Evolutionary conservation across 1,140 invertebrate genomes (phyloP).

Genomic region (Lucilia cuprina): DNA sequence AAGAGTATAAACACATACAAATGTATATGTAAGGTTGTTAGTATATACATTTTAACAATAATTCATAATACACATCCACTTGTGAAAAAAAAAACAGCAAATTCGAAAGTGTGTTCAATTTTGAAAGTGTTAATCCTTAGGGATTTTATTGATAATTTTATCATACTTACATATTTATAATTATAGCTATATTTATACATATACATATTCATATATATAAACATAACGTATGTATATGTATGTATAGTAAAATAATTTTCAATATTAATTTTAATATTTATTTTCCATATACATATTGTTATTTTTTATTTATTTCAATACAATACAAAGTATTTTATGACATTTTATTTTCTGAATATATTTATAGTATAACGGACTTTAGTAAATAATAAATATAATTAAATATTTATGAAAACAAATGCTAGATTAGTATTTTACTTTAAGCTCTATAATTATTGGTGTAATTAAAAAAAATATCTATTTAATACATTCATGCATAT

Average conservation of each 20-base stretch:
- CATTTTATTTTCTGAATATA: neutral
- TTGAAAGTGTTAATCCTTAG: neutral
- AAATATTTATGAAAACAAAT: neutral
- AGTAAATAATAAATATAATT: neutral
- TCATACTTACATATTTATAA: neutral
- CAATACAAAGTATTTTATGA: neutral
- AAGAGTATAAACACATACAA: no score
- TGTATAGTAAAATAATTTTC: neutral
- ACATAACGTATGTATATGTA: no score
- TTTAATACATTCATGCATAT: neutral
- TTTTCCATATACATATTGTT: neutral
- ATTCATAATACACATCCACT: no score
- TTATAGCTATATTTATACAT: no score
- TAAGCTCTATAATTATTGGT: slow-evolving; percentile 2
- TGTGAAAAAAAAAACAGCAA: no score
- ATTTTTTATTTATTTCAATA: neutral
- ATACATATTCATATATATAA: no score
- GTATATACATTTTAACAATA: neutral
- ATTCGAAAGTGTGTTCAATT: neutral
- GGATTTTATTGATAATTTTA: neutral
- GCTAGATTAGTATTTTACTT: neutral
- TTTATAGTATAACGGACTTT: neutral
- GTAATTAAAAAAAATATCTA: neutral
- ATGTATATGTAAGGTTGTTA: neutral
- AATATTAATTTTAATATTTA: neutral